Evolutionary conservation across 2,113 vertebrate species (phyloP).

Genomic region (Pelmatolapia mariae): DNA sequence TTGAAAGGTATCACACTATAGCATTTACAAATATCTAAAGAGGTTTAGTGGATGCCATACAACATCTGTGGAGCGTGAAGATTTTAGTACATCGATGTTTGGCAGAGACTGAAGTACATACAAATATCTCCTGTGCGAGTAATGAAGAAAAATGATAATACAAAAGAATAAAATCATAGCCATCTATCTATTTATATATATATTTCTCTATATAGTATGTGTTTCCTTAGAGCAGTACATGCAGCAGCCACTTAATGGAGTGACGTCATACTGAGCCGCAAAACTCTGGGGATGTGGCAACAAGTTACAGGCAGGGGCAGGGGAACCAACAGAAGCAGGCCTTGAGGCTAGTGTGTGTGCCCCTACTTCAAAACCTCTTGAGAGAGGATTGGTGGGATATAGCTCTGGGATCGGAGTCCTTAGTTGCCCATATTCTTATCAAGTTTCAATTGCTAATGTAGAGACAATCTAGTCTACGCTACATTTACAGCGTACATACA

Average conservation of each 20-base stretch:
- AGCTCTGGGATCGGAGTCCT: constrained; percentile 19
- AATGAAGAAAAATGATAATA: constrained; percentile 71
- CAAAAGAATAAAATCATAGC: constrained; percentile 77
- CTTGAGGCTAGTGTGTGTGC: constrained; percentile 30
- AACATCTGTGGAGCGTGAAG: constrained; percentile 63
- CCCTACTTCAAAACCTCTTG: constrained; percentile 39
- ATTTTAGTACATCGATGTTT: constrained; percentile 67
- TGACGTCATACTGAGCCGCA: constrained; percentile 71
- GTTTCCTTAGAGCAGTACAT: constrained; percentile 78
- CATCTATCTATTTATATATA: constrained; percentile 79
- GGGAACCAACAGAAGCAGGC: constrained; percentile 56
- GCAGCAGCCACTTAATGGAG: constrained; percentile 77
- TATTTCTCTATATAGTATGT: constrained; percentile 77
- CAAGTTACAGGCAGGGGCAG: constrained; percentile 63
- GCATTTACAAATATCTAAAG: constrained; percentile 77
- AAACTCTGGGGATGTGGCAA: constrained; percentile 63
- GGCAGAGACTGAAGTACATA: constrained; percentile 71
- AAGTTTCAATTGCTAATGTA: constrained; percentile 24
- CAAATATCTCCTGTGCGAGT: constrained; percentile 68
- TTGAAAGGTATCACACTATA: constrained; percentile 74
- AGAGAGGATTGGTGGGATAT: constrained; percentile 51
- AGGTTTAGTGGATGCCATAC: constrained; percentile 69
- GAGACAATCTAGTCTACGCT: constrained; percentile 44
- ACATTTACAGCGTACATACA: constrained; percentile 51
- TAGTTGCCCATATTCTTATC: constrained; percentile 19